Evolutionary conservation across 2,888 invertebrate species (phyloP).

Genomic region (Leucoptera coffeella): DNA sequence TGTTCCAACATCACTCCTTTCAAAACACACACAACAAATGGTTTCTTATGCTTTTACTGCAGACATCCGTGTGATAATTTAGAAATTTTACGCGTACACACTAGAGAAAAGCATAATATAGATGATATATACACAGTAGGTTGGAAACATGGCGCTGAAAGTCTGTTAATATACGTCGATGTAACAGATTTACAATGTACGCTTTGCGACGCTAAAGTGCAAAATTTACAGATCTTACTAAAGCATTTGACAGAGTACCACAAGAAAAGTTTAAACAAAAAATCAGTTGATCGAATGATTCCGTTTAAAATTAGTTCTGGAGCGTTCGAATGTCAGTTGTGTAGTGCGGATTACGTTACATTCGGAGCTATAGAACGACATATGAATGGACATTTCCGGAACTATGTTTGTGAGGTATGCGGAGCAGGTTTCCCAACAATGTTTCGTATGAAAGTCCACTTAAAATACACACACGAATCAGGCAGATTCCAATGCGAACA

Average conservation of each 20-base stretch:
- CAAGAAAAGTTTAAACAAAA: neutral
- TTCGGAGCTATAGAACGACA: conserved; percentile 8
- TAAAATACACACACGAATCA: neutral
- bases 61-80: neutral
- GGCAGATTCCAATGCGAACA: neutral
- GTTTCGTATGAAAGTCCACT: conserved; percentile 8
- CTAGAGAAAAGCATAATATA: neutral
- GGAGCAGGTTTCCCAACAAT: conserved; percentile 35
- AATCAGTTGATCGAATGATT: neutral
- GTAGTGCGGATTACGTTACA: neutral
- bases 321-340: neutral
- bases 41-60: neutral
- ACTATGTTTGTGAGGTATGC: conserved; percentile 44
- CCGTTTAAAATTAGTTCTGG: neutral
- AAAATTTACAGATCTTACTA: neutral
- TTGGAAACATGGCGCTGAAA: neutral
- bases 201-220: neutral
- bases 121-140: neutral
- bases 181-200: neutral
- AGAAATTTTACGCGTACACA: neutral
- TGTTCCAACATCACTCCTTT: neutral
- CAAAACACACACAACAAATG: neutral
- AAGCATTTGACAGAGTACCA: neutral
- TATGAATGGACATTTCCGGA: conserved; percentile 24
- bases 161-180: neutral